These are phyloP conservation scores for Acleris sparsana DNA, from an alignment of 2,888 invertebrate species.

Conservation along the genomic window DNA sequence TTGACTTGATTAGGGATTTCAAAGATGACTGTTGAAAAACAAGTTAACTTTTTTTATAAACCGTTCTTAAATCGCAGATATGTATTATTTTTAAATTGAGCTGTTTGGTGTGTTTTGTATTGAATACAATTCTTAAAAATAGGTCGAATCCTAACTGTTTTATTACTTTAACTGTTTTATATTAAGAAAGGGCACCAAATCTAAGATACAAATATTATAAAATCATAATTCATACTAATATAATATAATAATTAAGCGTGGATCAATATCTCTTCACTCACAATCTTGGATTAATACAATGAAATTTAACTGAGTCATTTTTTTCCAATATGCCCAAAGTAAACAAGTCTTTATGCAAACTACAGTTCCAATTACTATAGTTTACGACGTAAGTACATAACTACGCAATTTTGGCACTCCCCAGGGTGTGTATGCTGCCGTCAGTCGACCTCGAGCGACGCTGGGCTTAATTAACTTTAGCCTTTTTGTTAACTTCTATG, in stretches of 20 bases:
- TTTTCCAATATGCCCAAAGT: background rate
- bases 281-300: too few species aligned
- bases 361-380: conserved; percentile 14
- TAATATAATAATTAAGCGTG: too few species aligned
- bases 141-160: too few species aligned
- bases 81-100: too few species aligned
- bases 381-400: conserved; percentile 20
- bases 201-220: too few species aligned
- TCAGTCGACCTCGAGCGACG: conserved; percentile 40
- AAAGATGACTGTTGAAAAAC: background rate
- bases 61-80: background rate
- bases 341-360: background rate
- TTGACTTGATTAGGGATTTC: background rate
- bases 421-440: conserved; percentile 46
- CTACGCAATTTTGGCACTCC: conserved; percentile 49
- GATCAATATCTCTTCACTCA: too few species aligned
- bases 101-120: too few species aligned
- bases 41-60: background rate
- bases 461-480: conserved; percentile 30
- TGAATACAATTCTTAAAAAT: too few species aligned
- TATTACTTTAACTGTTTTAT: too few species aligned
- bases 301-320: background rate
- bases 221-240: too few species aligned
- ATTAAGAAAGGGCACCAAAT: too few species aligned
- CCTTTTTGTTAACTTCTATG: conserved; percentile 14